Percentiles rank a stretch among this genome's conserved stretches.
These are phyloP conservation scores for Aplysina aerophoba DNA, from an alignment of 37 sponge, comb jelly and placozoan genomes.

Conservation along the genomic window DNA sequence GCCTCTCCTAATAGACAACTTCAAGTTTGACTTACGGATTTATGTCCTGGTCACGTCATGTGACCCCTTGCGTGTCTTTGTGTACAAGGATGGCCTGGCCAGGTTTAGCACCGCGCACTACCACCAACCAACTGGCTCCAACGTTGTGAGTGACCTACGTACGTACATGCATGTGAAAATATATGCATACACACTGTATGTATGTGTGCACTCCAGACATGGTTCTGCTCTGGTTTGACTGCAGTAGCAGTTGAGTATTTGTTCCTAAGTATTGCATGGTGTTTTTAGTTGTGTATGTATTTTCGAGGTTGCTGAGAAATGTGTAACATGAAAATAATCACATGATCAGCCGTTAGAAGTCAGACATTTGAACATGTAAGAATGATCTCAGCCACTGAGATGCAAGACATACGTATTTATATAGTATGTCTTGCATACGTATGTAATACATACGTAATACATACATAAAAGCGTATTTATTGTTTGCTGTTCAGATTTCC, in stretches of 20 bases:
- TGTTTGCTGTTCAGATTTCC: no score
- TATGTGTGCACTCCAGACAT: neutral
- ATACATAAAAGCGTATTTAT: neutral
- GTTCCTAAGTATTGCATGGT: no score
- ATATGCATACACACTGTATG: neutral
- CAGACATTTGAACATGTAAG: no score
- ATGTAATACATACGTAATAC: neutral
- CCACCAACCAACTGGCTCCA: slow-evolving; percentile 76
- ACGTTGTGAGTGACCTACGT: slow-evolving; percentile 72
- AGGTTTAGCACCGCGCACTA: slow-evolving; percentile 90
- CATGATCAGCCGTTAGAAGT: no score
- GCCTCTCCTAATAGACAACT: slow-evolving; percentile 94
- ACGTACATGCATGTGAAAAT: neutral
- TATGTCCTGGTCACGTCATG: slow-evolving; percentile 97
- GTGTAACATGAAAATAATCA: no score
- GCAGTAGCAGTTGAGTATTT: no score
- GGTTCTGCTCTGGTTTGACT: no score
- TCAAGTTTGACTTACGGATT: slow-evolving; percentile 96
- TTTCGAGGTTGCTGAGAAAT: no score
- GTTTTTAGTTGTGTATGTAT: no score
- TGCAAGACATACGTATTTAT: slow-evolving; percentile 4
- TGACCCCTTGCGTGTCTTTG: slow-evolving; percentile 94
- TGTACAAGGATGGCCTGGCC: slow-evolving; percentile 96
- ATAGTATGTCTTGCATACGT: neutral
- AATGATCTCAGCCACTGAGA: no score